Evolutionary conservation across 2,888 invertebrate genomes (phyloP), one percentile per base, ranked within the genome.

Genomic region (Calliopum simillimum): DNA sequence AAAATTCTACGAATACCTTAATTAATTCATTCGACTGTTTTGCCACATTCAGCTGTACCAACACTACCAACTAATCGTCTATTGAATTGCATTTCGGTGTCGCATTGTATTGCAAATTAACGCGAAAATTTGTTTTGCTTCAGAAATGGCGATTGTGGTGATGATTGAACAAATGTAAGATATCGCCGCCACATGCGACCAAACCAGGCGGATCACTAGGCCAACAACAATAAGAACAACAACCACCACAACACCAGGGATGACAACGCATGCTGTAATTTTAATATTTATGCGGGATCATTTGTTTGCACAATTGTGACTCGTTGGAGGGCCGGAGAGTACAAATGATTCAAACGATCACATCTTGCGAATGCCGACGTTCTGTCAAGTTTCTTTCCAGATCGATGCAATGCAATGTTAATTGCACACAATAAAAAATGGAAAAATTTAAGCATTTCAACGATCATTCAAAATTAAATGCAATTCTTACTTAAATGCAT

Each of bases 241-340:
- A 53, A 21, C 53, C 21, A 23, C 49, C 16, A 23, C 53, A 53
- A 23, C 14, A 53, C 19, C 11, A 53, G 13, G 4, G 21, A 6
- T 6, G 55, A 14, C 19, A 55, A n/a, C 65, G 55, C 65, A 65
- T 65, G 65, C 64, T 43, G 46, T n/a, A 55, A 21, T 55, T 49
- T 64, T 44, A 65, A 65, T 65, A 55, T 55, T 65, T 65, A 65
- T 65, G 65, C 65, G 65, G 53, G 53, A 65, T 65, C 46, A 65
- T 65, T 65, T 65, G 23, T 65, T 65, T 65, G 64, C 53, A 53
- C 64, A 33, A 43, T 64, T 43, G 21, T 53, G 33, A 5, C 33
- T 33, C 33, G 8, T 33, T 33, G 8, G 33, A 33, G 33, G 8
- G 33, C n/a, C n/a, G n/a, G n/a, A n/a, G n/a, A n/a, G n/a, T n/a